Percentiles rank a stretch among this genome's conserved stretches.
Conservation (phyloP, 2,797 vertebrate genomes). For the Uromys caudimaculatus region DNA sequence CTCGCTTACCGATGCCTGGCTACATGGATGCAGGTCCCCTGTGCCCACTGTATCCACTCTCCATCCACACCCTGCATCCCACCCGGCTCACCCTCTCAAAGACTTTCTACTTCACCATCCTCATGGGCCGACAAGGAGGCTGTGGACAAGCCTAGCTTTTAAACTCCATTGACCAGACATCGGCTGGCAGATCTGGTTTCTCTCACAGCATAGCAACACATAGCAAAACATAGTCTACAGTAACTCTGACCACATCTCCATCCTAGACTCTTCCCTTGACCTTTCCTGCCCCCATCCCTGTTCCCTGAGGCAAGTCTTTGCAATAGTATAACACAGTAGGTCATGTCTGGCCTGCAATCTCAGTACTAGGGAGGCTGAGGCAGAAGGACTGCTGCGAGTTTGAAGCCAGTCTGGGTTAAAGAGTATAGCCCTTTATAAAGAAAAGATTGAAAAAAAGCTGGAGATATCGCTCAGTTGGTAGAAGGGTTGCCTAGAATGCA, state of each 20-base stretch:
- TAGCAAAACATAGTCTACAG: not conserved
- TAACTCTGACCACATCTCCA: not conserved
- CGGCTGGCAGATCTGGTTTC: not conserved
- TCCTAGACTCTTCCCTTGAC: not conserved
- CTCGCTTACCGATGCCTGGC: not conserved
- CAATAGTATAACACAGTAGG: not conserved
- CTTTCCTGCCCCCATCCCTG: not conserved
- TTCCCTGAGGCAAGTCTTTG: not conserved
- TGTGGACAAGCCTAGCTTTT: not conserved
- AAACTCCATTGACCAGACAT: not conserved
- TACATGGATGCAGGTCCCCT: not conserved
- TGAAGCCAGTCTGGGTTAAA: not conserved
- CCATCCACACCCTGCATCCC: not conserved
- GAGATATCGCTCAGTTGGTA: not conserved
- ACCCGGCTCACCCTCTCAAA: not conserved
- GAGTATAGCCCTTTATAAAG: not conserved
- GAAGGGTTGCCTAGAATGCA: not conserved
- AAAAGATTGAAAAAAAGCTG: not conserved
- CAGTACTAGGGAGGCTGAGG: not conserved
- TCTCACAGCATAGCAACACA: not conserved
- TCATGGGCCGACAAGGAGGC: not conserved
- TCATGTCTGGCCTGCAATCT: not conserved
- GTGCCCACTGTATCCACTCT: not conserved
- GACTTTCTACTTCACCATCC: not conserved
- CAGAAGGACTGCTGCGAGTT: not conserved